These are phyloP conservation scores for Monochamus alternatus DNA, from an alignment of 2,888 invertebrate species.

Conservation along the genomic window DNA sequence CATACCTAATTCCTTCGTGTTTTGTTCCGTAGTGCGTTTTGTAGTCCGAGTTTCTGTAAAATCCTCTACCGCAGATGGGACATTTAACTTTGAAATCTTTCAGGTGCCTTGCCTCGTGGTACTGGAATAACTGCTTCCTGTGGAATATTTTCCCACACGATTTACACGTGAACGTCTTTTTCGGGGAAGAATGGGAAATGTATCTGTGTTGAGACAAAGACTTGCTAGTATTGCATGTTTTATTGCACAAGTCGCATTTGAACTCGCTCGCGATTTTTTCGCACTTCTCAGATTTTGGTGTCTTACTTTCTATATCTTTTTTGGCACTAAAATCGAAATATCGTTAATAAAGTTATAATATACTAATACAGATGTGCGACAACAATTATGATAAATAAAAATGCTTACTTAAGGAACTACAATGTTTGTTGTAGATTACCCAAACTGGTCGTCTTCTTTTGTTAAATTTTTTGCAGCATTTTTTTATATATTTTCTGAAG, in stretches of 20 bases:
- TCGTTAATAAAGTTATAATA: background rate
- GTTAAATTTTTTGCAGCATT: too few relatives aligned
- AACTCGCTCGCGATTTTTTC: background rate
- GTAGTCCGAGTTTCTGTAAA: slow-evolving; percentile 33
- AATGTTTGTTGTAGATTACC: too few relatives aligned
- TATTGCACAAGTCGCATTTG: slow-evolving; percentile 45
- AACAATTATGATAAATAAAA: too few relatives aligned
- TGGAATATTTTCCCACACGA: slow-evolving; percentile 66
- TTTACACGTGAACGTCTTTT: slow-evolving; percentile 59
- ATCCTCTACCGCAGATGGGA: slow-evolving; percentile 53
- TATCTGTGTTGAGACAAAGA: slow-evolving; percentile 68
- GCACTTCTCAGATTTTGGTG: background rate
- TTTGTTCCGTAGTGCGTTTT: slow-evolving; percentile 12
- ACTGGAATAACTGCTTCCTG: slow-evolving; percentile 47
- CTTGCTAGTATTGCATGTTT: slow-evolving; percentile 43
- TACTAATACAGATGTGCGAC: background rate
- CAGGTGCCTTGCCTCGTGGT: slow-evolving; percentile 62
- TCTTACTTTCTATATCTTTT: background rate
- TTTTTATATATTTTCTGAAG: too few relatives aligned
- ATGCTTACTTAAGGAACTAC: too few relatives aligned
- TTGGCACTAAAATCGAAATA: slow-evolving; percentile 13
- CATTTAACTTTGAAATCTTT: slow-evolving; percentile 52
- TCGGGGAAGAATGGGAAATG: slow-evolving; percentile 4
- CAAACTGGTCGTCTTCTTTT: too few relatives aligned
- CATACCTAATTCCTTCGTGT: slow-evolving; percentile 69